These are phyloP conservation scores for Nannoperca obscura DNA, from an alignment of 2,797 vertebrate genomes.

Conservation along the genomic window DNA sequence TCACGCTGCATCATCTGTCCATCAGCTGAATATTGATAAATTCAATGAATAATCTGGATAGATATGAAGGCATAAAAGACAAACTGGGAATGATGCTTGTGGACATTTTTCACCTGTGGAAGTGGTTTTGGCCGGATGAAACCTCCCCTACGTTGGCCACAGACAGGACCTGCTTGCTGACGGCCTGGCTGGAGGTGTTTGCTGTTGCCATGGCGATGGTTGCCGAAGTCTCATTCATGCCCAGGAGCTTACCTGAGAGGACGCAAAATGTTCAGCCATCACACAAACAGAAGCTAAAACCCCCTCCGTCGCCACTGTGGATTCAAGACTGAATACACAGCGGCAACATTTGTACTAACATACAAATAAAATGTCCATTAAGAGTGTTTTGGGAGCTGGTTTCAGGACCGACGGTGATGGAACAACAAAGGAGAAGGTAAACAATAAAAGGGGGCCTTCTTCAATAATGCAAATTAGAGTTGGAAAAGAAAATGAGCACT, in stretches of 20 bases:
- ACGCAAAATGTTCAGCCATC: conserved; percentile 13
- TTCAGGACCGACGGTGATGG: background rate
- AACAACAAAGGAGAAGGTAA: background rate
- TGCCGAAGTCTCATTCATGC: conserved; percentile 95
- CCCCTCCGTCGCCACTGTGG: too few relatives aligned
- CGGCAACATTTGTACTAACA: background rate
- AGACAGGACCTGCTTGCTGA: conserved; percentile 89
- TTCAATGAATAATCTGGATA: background rate
- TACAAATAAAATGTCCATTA: background rate
- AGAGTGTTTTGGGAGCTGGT: background rate
- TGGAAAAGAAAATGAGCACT: conserved; percentile 11
- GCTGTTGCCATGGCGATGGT: conserved; percentile 86
- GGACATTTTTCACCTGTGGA: conserved; percentile 85
- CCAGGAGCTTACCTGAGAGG: conserved; percentile 90
- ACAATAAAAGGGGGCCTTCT: conserved; percentile 15
- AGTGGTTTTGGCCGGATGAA: conserved; percentile 86
- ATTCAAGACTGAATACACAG: background rate
- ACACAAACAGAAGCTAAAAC: background rate
- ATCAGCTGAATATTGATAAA: too few relatives aligned
- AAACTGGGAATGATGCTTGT: too few relatives aligned
- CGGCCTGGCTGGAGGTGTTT: conserved; percentile 82
- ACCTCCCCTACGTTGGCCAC: conserved; percentile 92
- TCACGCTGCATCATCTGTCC: background rate
- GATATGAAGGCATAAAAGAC: background rate
- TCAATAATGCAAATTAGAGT: conserved; percentile 28